These are phyloP conservation scores for Hippocampus comes DNA, from an alignment of 2,113 vertebrate genomes.

Conservation along the genomic window DNA sequence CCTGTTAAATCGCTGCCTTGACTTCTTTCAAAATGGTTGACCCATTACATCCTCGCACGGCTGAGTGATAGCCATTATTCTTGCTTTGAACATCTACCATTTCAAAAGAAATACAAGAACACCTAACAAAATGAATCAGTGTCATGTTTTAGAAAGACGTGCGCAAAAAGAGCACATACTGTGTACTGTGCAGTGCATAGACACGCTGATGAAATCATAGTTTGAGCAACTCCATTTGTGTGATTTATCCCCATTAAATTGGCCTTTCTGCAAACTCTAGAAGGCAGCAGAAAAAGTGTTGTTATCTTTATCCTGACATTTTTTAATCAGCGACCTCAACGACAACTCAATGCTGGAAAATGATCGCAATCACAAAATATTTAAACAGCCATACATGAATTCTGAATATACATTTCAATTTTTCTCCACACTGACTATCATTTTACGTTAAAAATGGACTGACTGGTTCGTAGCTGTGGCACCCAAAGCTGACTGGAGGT, in stretches of 20 bases:
- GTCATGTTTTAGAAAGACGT: not conserved
- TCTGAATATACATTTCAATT: slow-evolving; percentile 1
- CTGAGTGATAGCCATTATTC: not conserved
- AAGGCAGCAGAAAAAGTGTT: slow-evolving; percentile 5
- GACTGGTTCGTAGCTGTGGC: not conserved
- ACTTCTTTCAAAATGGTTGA: not conserved
- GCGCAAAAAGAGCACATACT: not conserved
- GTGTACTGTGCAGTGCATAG: not conserved
- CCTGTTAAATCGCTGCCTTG: not conserved
- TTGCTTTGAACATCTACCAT: not conserved
- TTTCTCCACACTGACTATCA: not conserved
- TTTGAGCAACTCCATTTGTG: slow-evolving; percentile 11
- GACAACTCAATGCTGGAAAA: slow-evolving; percentile 17
- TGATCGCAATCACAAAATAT: slow-evolving; percentile 9
- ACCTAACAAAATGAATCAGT: not conserved
- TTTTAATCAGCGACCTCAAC: slow-evolving; percentile 17
- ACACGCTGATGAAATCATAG: slow-evolving; percentile 6
- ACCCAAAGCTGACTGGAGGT: not conserved
- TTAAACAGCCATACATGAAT: slow-evolving; percentile 1
- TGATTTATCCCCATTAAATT: slow-evolving; percentile 24
- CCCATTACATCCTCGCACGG: too few species aligned
- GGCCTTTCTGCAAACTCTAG: slow-evolving; percentile 7
- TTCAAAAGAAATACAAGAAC: slow-evolving; percentile 6
- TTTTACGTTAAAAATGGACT: not conserved
- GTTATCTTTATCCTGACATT: not conserved